phyloP scores from a whole-genome alignment of 2,797 vertebrate genomes.

The Myripristis jacobus region DNA sequence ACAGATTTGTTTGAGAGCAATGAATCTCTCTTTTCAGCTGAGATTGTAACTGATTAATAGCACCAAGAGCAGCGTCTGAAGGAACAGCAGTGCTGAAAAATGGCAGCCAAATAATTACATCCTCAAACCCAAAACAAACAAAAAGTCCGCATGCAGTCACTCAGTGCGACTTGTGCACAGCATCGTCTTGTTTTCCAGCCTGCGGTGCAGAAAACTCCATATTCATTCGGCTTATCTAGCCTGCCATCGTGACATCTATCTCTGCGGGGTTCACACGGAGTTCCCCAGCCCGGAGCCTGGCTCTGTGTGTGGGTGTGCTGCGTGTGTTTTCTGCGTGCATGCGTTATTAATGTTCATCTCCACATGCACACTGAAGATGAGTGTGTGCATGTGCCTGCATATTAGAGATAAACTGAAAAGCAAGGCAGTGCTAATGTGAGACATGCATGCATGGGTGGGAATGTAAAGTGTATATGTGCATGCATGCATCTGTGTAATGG shows the following conservation, averaged over 20 bases:
- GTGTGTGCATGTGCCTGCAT: neutral
- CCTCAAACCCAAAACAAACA: conserved; percentile 56
- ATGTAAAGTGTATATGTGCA: neutral
- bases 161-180: conserved; percentile 5
- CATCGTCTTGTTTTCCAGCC: conserved; percentile 58
- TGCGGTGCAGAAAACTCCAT: conserved; percentile 55
- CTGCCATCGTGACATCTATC: conserved; percentile 53
- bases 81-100: neutral
- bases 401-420: neutral
- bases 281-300: conserved; percentile 22
- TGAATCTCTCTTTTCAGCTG: conserved; percentile 16
- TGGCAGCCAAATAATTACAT: conserved; percentile 63
- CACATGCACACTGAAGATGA: neutral
- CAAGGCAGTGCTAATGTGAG: neutral
- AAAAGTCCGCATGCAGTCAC: conserved; percentile 37
- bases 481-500: neutral
- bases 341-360: neutral
- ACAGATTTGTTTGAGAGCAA: conserved; percentile 29
- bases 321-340: neutral
- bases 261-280: conserved; percentile 40
- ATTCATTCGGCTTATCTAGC: conserved; percentile 52
- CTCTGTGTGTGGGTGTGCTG: conserved; percentile 13
- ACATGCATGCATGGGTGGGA: conserved; percentile 21
- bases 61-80: conserved; percentile 30
- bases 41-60: conserved; percentile 64